Evolutionary conservation across 2,888 invertebrate genomes (phyloP).

Genomic region (Arrhopalites spinosus): DNA sequence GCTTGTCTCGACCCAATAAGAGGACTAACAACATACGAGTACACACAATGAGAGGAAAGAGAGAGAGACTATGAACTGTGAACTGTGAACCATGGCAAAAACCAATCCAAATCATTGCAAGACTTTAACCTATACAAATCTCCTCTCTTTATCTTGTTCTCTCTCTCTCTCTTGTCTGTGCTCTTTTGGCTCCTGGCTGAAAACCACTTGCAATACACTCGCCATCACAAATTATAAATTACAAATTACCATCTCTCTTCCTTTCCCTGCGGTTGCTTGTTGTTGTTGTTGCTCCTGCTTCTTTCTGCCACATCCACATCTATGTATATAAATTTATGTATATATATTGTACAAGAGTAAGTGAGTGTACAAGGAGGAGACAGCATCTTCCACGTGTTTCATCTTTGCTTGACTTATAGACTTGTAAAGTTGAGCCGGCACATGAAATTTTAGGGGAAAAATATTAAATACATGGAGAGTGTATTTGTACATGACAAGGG

Average conservation of each 20-base stretch:
- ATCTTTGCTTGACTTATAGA: no score
- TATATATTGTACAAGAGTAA: not conserved
- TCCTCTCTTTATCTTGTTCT: not conserved
- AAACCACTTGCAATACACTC: slow-evolving; percentile 7
- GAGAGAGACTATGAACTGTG: slow-evolving; percentile 1
- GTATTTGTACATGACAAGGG: no score
- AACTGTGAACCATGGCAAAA: not conserved
- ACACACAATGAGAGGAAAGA: not conserved
- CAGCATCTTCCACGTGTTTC: no score
- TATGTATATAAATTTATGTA: not conserved
- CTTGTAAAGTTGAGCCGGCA: no score
- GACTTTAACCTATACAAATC: not conserved
- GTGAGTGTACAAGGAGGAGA: not conserved
- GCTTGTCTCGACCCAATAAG: not conserved
- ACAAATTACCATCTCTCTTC: slow-evolving; percentile 2
- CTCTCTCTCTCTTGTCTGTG: not conserved
- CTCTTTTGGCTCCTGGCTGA: not conserved
- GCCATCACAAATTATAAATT: slow-evolving; percentile 12
- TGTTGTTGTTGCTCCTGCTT: not conserved
- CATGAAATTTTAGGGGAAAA: no score
- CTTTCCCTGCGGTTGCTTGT: not conserved
- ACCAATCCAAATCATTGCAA: not conserved
- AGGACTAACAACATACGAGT: no score
- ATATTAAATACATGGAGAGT: no score
- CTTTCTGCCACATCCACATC: not conserved